Conservation (phyloP, 2,797 vertebrate genomes). For the Sebastes variabilis region DNA sequence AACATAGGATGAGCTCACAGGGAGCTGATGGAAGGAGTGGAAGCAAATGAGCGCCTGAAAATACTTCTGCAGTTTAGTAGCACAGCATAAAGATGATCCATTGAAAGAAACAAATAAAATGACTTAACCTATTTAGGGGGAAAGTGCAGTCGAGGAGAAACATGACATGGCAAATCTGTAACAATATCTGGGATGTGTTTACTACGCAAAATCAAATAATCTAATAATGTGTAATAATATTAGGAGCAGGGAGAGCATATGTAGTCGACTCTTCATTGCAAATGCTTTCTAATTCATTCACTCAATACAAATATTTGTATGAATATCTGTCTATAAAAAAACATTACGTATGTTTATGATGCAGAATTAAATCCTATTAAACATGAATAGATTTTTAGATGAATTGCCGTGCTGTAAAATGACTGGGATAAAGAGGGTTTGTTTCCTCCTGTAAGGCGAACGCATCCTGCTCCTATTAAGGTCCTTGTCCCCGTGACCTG, state of each 20-base stretch:
- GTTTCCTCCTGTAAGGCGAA: neutral
- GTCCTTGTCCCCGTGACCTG: neutral
- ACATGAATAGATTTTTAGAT: neutral
- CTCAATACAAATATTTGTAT: neutral
- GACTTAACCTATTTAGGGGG: slow-evolving; percentile 40
- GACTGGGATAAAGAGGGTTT: neutral
- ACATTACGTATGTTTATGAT: neutral
- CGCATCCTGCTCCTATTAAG: neutral
- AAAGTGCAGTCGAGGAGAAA: slow-evolving; percentile 34
- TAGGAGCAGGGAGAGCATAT: neutral
- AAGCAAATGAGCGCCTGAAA: slow-evolving; percentile 19
- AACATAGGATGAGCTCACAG: slow-evolving; percentile 29
- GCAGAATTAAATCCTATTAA: neutral
- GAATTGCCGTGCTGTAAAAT: neutral
- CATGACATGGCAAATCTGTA: slow-evolving; percentile 42
- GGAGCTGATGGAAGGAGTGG: slow-evolving; percentile 20
- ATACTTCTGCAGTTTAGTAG: slow-evolving; percentile 22
- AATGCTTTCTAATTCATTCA: neutral
- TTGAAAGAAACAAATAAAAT: slow-evolving; percentile 36
- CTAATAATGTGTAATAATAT: slow-evolving; percentile 31
- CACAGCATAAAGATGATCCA: slow-evolving; percentile 30
- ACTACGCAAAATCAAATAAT: slow-evolving; percentile 47
- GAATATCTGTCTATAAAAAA: neutral
- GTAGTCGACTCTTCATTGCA: neutral
- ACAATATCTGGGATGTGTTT: slow-evolving; percentile 63